Evolutionary conservation across 2,888 invertebrate genomes (phyloP).

Genomic region (Punctoribates punctum): DNA sequence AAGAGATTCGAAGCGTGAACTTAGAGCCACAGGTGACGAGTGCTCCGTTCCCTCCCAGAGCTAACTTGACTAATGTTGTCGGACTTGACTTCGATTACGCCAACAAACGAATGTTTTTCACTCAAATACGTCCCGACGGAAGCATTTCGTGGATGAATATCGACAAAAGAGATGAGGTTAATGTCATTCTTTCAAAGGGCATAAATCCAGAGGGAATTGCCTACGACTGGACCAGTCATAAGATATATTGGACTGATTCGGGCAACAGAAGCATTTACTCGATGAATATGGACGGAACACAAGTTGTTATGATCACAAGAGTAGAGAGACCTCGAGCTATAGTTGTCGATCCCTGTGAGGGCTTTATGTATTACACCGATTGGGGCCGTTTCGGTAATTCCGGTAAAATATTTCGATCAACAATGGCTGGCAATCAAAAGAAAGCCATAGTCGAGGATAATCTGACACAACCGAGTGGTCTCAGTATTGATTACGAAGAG

Average conservation of each 20-base stretch:
- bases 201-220: conserved; percentile 91
- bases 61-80: conserved; percentile 83
- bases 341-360: conserved; percentile 93
- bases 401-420: conserved; percentile 88
- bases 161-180: conserved; percentile 61
- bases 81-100: conserved; percentile 92
- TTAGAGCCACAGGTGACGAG: conserved; percentile 76
- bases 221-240: conserved; percentile 96
- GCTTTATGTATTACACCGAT: conserved; percentile 90
- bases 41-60: conserved; percentile 75
- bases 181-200: conserved; percentile 55
- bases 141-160: conserved; percentile 77
- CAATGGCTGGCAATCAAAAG: conserved; percentile 92
- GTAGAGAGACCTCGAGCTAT: conserved; percentile 92
- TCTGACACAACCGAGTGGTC: conserved; percentile 87
- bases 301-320: conserved; percentile 83
- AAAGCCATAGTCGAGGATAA: conserved; percentile 82
- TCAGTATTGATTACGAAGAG: conserved; percentile 93
- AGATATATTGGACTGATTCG: conserved; percentile 96
- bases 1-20: conserved; percentile 85
- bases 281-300: conserved; percentile 82
- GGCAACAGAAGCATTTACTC: conserved; percentile 90
- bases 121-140: conserved; percentile 80
- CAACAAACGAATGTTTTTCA: conserved; percentile 77
- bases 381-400: conserved; percentile 87